Evolutionary conservation across 2,113 vertebrate species (phyloP).

Genomic region (Circaetus gallicus): DNA sequence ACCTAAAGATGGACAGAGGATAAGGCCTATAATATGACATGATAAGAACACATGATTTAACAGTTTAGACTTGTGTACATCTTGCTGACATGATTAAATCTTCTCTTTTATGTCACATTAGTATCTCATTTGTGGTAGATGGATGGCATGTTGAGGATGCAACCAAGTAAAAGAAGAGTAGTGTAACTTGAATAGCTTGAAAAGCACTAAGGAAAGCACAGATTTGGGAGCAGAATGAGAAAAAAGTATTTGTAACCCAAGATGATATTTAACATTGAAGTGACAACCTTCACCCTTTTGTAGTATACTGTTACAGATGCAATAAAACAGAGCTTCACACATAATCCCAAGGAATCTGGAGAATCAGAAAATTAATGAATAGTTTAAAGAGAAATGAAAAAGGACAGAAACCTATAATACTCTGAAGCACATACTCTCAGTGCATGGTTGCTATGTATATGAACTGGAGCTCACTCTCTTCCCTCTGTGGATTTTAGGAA

Average conservation of each 20-base stretch:
- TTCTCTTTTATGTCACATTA: not conserved
- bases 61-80: not conserved
- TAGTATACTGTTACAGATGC: not conserved
- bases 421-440: not conserved
- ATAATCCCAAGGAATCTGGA: constrained; percentile 1
- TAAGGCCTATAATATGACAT: not conserved
- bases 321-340: constrained; percentile 34
- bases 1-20: not conserved
- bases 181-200: not conserved
- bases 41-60: not conserved
- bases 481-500: not conserved
- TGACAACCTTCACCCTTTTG: not conserved
- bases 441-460: not conserved
- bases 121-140: not conserved
- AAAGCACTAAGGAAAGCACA: not conserved
- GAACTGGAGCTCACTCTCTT: not conserved
- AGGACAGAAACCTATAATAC: not conserved
- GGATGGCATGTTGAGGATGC: not conserved
- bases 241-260: not conserved
- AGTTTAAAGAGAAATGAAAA: constrained; percentile 52
- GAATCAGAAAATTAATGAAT: constrained; percentile 49
- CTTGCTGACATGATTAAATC: not conserved
- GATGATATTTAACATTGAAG: not conserved
- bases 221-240: not conserved
- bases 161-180: not conserved